Percentiles rank a stretch among this genome's conserved stretches.
Evolutionary conservation across 1,140 invertebrate species (phyloP).

Genomic region (Zaprionus lachaisei): DNA sequence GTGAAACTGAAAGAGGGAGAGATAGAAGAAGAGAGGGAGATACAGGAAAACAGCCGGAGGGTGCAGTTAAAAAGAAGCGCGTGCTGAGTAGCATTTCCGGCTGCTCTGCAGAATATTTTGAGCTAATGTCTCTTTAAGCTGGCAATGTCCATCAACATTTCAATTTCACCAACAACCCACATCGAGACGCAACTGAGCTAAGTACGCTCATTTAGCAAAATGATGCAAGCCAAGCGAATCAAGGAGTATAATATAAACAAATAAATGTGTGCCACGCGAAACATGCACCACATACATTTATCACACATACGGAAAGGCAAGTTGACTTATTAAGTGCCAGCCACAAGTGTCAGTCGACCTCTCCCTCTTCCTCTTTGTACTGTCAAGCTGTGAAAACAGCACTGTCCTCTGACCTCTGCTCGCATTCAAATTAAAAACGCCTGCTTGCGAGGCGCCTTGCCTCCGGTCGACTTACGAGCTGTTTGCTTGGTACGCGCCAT

Average conservation of each 20-base stretch:
- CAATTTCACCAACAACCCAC: slow-evolving; percentile 5
- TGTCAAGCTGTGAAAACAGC: slow-evolving; percentile 48
- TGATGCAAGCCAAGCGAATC: slow-evolving; percentile 47
- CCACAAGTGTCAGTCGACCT: slow-evolving; percentile 10
- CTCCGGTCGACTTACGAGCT: too few relatives aligned
- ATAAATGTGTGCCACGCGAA: slow-evolving; percentile 30
- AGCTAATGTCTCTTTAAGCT: slow-evolving; percentile 66
- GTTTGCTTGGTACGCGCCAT: too few relatives aligned
- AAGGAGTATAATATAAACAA: slow-evolving; percentile 23
- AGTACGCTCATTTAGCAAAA: slow-evolving; percentile 69
- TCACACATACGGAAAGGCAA: slow-evolving; percentile 45
- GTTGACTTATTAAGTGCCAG: slow-evolving; percentile 68
- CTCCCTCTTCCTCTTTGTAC: neutral
- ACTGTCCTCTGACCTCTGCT: slow-evolving; percentile 33
- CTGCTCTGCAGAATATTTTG: neutral
- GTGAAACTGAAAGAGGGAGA: neutral
- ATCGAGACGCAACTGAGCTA: slow-evolving; percentile 32
- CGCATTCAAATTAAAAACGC: slow-evolving; percentile 61
- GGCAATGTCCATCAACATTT: slow-evolving; percentile 23
- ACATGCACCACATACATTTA: slow-evolving; percentile 18
- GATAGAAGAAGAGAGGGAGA: neutral
- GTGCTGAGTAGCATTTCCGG: neutral
- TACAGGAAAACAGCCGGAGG: neutral
- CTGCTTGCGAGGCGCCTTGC: too few relatives aligned
- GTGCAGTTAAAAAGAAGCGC: neutral